Evolutionary conservation across 2,888 invertebrate genomes (phyloP).

Genomic region (Lissonota sp.): DNA sequence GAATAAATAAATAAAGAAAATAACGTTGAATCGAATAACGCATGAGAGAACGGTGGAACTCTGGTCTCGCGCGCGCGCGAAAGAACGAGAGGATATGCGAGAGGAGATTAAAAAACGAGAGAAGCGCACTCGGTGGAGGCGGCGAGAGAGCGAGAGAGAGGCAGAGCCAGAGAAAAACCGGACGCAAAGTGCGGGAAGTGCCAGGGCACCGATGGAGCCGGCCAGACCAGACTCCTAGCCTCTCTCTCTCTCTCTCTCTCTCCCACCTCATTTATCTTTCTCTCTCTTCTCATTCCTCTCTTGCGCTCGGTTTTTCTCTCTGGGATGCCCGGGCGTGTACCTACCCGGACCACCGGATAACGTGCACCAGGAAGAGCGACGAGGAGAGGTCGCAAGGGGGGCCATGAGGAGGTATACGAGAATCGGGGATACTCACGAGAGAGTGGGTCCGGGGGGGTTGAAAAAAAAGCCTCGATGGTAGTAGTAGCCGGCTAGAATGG

Average conservation of each 20-base stretch:
- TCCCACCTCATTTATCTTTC: background rate
- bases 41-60: no score
- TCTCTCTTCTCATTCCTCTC: constrained; percentile 45
- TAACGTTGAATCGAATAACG: constrained; percentile 48
- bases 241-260: constrained; percentile 22
- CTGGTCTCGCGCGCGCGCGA: constrained; percentile 31
- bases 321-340: constrained; percentile 64
- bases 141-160: constrained; percentile 15
- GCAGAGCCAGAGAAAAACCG: constrained; percentile 49
- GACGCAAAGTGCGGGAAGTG: constrained; percentile 63
- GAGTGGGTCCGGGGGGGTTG: constrained; percentile 34
- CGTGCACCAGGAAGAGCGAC: constrained; percentile 55
- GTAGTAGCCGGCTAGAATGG: constrained; percentile 54
- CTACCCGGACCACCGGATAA: constrained; percentile 63
- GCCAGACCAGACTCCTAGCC: constrained; percentile 57
- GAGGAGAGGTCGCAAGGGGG: constrained; percentile 36
- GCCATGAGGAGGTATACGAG: constrained; percentile 39
- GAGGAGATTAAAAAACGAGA: constrained; percentile 64
- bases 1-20: constrained; percentile 6
- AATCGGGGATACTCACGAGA: constrained; percentile 58
- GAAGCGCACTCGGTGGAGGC: constrained; percentile 28
- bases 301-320: constrained; percentile 58
- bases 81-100: constrained; percentile 58
- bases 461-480: background rate
- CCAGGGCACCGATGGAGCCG: constrained; percentile 56